Evolutionary conservation across 1,140 invertebrate species (phyloP), one percentile per base, ranked within the genome.

Genomic region (Dryas iulia): DNA sequence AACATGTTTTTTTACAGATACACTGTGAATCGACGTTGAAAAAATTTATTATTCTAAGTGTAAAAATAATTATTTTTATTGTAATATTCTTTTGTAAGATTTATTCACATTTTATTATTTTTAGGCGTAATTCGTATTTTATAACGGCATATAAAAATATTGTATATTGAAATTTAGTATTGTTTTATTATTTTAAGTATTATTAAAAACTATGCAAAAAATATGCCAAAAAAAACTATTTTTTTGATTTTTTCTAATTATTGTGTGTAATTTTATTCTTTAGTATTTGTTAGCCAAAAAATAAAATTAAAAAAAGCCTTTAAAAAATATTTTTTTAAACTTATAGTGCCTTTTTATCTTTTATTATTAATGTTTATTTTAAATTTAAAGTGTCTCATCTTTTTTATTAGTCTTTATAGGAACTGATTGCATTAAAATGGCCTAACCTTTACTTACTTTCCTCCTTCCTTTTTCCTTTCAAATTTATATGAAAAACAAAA

Each of bases 1-100:
- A 47, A 2, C 35, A 30, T 67, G 59, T 53, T 47, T 18, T 14
- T 24, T 80, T 78, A 59, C 76, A 78, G 76, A 73, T 78, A 74
- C 73, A 70, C 72, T 80, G 70, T 78, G 60, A 73, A 66, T 63
- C 60, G 28, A 47, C 24, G n/a, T 10, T 23, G 53, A 56, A 53
- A 65, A 12, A 24, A n/a, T 18, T 39, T 59, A 57, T 57, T 61
- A 39, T 57, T n/a, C 14, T 47, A 35, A 59, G 31, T n/a, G 3
- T 58, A 11, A 26, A 52, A 47, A 30, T 58, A 21, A 10, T 60
- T 57, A 18, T 35, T 58, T 23, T 52, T 47, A 8, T 47, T 47
- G n/a, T n/a, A n/a, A n/a, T n/a, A n/a, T 47, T 21, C 7, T 47
- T 18, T 47, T 18, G n/a, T 14, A 47, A 18, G 8, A 47, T 10